phyloP scores from a whole-genome alignment of 2,113 vertebrate genomes.

The Rynchops niger region DNA sequence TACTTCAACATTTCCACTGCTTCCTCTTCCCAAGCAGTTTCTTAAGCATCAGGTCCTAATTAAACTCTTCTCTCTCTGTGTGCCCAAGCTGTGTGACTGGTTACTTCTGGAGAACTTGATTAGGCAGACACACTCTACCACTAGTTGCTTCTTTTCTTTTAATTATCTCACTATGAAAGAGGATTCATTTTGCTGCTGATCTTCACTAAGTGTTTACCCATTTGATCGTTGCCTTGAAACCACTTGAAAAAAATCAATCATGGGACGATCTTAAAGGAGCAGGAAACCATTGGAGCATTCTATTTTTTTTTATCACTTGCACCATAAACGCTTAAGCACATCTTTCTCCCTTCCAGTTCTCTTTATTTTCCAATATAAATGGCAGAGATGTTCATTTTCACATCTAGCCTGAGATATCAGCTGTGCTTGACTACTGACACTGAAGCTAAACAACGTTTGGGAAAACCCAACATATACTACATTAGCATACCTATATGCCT shows the following conservation, averaged over 20 bases:
- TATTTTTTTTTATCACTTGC: neutral
- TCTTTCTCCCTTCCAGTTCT: neutral
- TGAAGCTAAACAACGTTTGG: neutral
- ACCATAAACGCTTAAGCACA: neutral
- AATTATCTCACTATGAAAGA: neutral
- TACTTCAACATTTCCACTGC: neutral
- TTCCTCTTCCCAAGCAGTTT: neutral
- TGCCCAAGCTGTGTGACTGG: neutral
- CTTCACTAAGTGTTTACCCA: neutral
- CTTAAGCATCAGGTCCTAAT: neutral
- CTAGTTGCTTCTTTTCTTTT: neutral
- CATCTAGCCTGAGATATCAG: neutral
- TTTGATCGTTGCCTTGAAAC: neutral
- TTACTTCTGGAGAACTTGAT: neutral
- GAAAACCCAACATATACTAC: neutral
- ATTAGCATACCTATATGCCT: neutral
- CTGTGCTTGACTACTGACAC: neutral
- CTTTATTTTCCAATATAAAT: neutral
- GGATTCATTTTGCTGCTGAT: neutral
- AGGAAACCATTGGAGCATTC: neutral
- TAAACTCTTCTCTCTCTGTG: neutral
- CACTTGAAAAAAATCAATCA: neutral
- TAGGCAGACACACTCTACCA: neutral
- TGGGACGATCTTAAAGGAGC: neutral
- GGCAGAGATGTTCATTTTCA: neutral